These are phyloP conservation scores for Toxotes lorentzi DNA, from an alignment of 2,797 vertebrate genomes.

Conservation along the genomic window DNA sequence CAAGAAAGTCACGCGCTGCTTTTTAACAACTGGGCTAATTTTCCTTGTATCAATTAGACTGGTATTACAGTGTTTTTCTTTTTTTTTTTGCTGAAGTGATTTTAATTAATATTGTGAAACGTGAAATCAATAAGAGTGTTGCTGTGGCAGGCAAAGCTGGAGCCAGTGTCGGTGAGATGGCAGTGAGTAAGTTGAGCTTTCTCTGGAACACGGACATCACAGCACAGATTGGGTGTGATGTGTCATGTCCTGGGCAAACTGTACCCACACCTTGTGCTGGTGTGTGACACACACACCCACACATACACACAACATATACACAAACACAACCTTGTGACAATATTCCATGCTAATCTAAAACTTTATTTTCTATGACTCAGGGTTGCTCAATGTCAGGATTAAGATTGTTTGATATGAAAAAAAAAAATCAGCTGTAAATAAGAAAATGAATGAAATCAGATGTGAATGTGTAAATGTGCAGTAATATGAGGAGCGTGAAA, in stretches of 20 bases:
- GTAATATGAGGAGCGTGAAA: background rate
- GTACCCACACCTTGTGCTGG: conserved; percentile 66
- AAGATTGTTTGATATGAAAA: background rate
- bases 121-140: conserved; percentile 59
- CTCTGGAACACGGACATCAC: conserved; percentile 54
- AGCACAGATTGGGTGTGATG: conserved; percentile 67
- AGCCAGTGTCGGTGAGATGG: conserved; percentile 16
- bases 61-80: conserved; percentile 40
- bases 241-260: conserved; percentile 59
- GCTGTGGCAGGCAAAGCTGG: conserved; percentile 23
- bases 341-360: conserved; percentile 11
- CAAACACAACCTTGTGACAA: conserved; percentile 30
- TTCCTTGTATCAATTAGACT: conserved; percentile 61
- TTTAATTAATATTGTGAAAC: conserved; percentile 54
- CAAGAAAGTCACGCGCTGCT: conserved; percentile 52
- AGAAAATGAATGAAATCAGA: no score
- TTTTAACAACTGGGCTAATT: conserved; percentile 61
- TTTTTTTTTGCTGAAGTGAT: conserved; percentile 37
- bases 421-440: background rate
- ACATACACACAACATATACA: conserved; percentile 24
- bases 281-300: conserved; percentile 36
- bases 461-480: no score
- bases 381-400: background rate
- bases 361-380: background rate
- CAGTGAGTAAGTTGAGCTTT: conserved; percentile 51